Evolutionary conservation across 23 tunicate species (phyloP).

Genomic region (Ciona savignyi): DNA sequence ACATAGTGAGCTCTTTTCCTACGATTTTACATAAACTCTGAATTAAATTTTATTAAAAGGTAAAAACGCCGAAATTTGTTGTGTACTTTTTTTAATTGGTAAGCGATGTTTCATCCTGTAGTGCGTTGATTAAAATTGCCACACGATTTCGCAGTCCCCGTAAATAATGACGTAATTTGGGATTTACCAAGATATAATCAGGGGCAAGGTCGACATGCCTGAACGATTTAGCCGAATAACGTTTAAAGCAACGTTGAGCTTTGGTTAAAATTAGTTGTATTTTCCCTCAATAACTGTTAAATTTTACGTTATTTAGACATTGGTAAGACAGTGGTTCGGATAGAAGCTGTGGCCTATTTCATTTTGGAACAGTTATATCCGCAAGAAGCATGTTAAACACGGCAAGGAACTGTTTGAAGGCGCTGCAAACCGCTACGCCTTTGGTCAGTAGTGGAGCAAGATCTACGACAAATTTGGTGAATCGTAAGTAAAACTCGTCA

Average conservation of each 20-base stretch:
- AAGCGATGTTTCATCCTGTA: too few relatives aligned
- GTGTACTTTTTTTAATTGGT: too few relatives aligned
- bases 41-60: too few relatives aligned
- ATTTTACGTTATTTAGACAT: not conserved
- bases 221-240: not conserved
- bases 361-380: not conserved
- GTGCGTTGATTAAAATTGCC: not conserved
- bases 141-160: not conserved
- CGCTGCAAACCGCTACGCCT: constrained; percentile 39
- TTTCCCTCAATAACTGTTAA: not conserved
- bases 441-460: constrained; percentile 26
- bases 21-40: too few relatives aligned
- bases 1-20: too few relatives aligned
- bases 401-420: constrained; percentile 64
- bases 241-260: constrained; percentile 8
- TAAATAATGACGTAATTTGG: not conserved
- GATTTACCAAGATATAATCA: constrained; percentile 13
- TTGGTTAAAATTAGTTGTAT: not conserved
- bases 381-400: constrained; percentile 54
- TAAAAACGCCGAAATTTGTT: too few relatives aligned
- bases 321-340: too few relatives aligned
- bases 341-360: constrained; percentile 8
- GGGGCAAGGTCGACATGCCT: constrained; percentile 46
- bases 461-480: constrained; percentile 12
- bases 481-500: constrained; percentile 20